Evolutionary conservation across 2,797 vertebrate genomes (phyloP).

Genomic region (Cynodonichthys magdalenae): DNA sequence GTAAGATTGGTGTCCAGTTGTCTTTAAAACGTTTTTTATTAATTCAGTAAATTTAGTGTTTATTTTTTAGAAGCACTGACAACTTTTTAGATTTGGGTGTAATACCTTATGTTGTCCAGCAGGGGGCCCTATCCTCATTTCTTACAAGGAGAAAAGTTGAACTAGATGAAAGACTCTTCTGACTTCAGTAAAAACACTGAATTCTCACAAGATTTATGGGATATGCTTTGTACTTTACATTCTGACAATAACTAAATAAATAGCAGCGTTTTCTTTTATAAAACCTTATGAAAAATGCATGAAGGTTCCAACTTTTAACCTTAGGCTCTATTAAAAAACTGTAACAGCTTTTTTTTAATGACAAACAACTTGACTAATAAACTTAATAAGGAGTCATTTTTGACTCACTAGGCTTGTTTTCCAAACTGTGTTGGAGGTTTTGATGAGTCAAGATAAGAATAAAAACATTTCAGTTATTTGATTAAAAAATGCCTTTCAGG

Average conservation of each 20-base stretch:
- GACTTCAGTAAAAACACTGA: no score
- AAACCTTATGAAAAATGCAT: no score
- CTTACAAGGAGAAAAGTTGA: background rate
- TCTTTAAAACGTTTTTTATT: background rate
- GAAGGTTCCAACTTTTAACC: no score
- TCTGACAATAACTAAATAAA: no score
- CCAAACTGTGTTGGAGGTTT: background rate
- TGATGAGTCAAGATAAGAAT: background rate
- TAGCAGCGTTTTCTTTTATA: no score
- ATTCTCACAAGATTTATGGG: no score
- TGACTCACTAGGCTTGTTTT: background rate
- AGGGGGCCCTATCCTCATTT: constrained; percentile 9
- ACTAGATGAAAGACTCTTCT: background rate
- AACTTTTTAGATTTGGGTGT: background rate
- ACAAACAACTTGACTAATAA: background rate
- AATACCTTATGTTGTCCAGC: constrained; percentile 2
- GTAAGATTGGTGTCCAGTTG: no score
- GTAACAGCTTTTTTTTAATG: background rate
- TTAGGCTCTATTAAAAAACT: no score
- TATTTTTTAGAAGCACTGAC: background rate
- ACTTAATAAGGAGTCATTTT: background rate
- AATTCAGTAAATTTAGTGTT: no score
- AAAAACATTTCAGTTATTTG: background rate
- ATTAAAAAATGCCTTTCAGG: no score
- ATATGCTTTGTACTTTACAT: no score